Base-by-base conservation (phyloP, 2,113 vertebrate genomes). In the Scolopax mira region DNA sequence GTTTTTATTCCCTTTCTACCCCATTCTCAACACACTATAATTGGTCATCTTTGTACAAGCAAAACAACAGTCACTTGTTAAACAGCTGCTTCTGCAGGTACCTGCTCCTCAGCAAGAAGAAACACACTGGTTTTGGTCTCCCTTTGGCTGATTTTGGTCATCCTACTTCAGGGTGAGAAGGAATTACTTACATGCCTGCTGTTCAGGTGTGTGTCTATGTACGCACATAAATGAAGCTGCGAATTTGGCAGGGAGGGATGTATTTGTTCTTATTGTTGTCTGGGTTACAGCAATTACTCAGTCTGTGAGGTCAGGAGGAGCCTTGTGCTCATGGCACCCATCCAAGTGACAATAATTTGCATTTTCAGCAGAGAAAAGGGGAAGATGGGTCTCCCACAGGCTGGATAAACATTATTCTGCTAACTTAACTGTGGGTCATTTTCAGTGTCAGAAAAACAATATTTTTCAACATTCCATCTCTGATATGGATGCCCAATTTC, bases 81-180 rank as follows among this genome's bases (percentile, higher is more conserved):
- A 96, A 89, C 42, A 92, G 70, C 80, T 94, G 89, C 57, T 92
- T 95, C 83, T 75, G n/a, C 21, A 54, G 35, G 70, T 90, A 74
- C 33, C 51, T 85, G 58, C 48, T 84, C 52, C 73, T 71, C 90
- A 80, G 52, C 66, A 61, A 62, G 79, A 83, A 97, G 39, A 74
- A 65, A 91, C 60, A 72, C 52, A 67, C 2, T 8, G 22, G 28
- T 24, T 64, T 90, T 51, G 55, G 27, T 33, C 5, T 64, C 48
- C n/a, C 3, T 0, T 19, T 61, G 30, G 3, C 15, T 48, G n/a
- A 42, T 28, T 92, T 48, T 78, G 33, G 33, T 52, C 15, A 22
- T 16, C 9, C 10, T 14, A 28, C 9, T 58, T 64, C 2, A 87
- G 80, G 42, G 48, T 84, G 79, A 92, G 33, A 71, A 41, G 48